Base-by-base conservation (phyloP, 2,113 vertebrate genomes). In the Rhinolophus ferrumequinum region DNA sequence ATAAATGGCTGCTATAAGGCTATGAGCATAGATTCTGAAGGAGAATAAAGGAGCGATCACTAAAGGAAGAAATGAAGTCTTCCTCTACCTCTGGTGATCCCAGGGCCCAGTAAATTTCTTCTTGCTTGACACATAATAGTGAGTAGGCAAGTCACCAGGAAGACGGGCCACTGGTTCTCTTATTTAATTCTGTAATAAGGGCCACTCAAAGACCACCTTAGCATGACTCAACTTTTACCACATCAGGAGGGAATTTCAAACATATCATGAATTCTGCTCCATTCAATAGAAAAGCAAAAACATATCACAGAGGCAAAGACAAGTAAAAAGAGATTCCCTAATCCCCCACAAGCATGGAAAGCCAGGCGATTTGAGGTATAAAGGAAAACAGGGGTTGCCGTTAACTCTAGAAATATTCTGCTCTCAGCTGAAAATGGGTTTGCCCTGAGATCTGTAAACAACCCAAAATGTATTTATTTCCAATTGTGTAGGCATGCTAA, bases 161-260 rank as follows among this genome's bases (percentile, higher is more conserved):
- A 84, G 26, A 79, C 44, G 4, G 77, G 22, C 47, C 69, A 22
- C 12, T 52, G 8, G 30, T 44, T 81, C 56, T 90, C 66, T 69
- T 67, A 22, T 50, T 95, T 95, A 69, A 90, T 44, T 93, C 41
- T 69, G 16, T 70, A 16, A 16, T 26, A 70, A 30, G 4, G 4
- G 8, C 10, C 62, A 62, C 38, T 84, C 41, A 70, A n/a, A 87
- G 41, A 70, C 12, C 33, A 75, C 47, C 22, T 80, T 21, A 75
- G 22, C 79, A 87, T 72, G 69, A 38, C 8, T 96, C 73, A 38
- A 76, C 69, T 92, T 93, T 87, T 94, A 79, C 12, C 88, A 92
- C 28, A 94, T 58, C 22, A 80, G 41, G 50, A 44, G 9, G n/a
- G 13, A 80, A 70, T 90, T 93, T 90, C 50, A 75, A 73, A 69